A percentile compares a stretch with the other conserved stretches of the same genome.
Conservation (phyloP, 2,888 invertebrate species). For the Adelphocoris suturalis region DNA sequence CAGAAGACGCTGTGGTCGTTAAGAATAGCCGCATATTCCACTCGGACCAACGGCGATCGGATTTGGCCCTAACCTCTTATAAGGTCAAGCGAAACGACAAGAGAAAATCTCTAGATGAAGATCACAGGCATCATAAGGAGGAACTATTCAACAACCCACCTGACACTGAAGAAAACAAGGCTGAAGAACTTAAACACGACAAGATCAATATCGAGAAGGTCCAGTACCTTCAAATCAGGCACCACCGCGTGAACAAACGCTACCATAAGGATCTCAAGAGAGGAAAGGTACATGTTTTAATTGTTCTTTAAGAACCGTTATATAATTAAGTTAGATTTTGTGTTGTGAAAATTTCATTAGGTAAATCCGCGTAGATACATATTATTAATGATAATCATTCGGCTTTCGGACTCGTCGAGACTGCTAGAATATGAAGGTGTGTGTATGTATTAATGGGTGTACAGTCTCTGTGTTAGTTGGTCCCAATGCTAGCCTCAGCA, state of each 20-base stretch:
- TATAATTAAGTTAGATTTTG: too few relatives aligned
- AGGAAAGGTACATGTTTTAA: constrained; percentile 26
- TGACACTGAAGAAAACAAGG: constrained; percentile 25
- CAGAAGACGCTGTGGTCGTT: constrained; percentile 21
- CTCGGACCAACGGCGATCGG: neutral
- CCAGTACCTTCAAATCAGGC: neutral
- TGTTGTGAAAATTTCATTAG: too few relatives aligned
- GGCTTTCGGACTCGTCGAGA: too few relatives aligned
- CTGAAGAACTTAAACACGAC: neutral
- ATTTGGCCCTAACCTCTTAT: neutral
- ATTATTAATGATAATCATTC: too few relatives aligned
- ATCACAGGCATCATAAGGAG: neutral
- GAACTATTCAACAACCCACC: neutral
- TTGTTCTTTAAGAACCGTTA: neutral
- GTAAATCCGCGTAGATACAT: too few relatives aligned
- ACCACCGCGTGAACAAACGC: constrained; percentile 11
- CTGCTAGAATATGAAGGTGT: too few relatives aligned
- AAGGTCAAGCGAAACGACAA: constrained; percentile 27
- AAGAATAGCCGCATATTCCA: constrained; percentile 40
- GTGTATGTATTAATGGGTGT: too few relatives aligned
- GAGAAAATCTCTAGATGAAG: neutral
- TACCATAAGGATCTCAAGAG: constrained; percentile 42
- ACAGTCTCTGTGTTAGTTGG: too few relatives aligned
- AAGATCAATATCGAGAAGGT: neutral
- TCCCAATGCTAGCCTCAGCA: too few relatives aligned